These are phyloP conservation scores for Drosophila novamexicana DNA, from an alignment of 1,140 invertebrate genomes.

Conservation along the genomic window DNA sequence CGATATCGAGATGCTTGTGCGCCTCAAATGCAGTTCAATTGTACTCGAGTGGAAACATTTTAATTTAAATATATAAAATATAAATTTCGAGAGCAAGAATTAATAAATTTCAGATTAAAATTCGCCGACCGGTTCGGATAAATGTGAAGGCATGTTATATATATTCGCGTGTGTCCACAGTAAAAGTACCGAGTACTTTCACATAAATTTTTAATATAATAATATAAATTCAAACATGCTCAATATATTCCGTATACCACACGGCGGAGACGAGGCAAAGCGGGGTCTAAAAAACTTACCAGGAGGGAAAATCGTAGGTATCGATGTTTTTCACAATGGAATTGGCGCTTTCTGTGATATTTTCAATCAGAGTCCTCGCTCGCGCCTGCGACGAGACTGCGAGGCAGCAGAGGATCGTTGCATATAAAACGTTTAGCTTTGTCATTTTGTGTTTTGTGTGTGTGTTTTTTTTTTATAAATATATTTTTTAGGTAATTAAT, in stretches of 20 bases:
- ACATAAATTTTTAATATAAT: background rate
- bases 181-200: too few species aligned
- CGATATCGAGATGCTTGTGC: background rate
- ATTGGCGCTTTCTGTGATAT: conserved; percentile 34
- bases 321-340: conserved; percentile 34
- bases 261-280: too few species aligned
- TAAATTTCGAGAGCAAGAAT: conserved; percentile 5
- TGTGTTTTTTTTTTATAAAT: too few species aligned
- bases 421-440: conserved; percentile 18
- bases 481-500: too few species aligned
- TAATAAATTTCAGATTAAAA: conserved; percentile 5
- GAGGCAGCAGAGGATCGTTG: conserved; percentile 42
- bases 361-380: conserved; percentile 46
- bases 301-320: conserved; percentile 47
- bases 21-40: too few species aligned
- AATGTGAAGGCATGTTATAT: background rate
- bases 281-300: conserved; percentile 51
- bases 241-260: too few species aligned
- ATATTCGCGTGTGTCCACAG: background rate
- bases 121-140: conserved; percentile 28
- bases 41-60: background rate
- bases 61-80: background rate
- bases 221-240: too few species aligned
- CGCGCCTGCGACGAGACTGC: conserved; percentile 8
- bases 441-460: conserved; percentile 36